These are phyloP conservation scores for Nothobranchius kuhntae DNA, from an alignment of 2,113 vertebrate genomes.

Conservation along the genomic window DNA sequence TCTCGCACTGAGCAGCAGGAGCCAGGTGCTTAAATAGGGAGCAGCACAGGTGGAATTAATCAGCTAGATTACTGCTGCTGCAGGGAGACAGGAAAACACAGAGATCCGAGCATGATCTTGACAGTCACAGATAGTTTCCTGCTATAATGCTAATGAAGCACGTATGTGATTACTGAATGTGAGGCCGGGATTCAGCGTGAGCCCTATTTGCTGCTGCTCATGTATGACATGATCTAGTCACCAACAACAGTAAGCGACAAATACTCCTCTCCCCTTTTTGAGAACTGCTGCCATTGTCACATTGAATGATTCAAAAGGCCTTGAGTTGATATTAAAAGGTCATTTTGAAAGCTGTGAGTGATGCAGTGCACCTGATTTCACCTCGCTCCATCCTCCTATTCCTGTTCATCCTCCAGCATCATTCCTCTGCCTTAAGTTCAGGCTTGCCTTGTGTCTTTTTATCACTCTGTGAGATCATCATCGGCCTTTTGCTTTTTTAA, in stretches of 20 bases:
- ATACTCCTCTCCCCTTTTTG: slow-evolving; percentile 43
- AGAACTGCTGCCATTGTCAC: slow-evolving; percentile 43
- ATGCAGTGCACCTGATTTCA: slow-evolving; percentile 36
- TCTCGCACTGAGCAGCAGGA: too few species aligned
- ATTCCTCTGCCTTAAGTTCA: slow-evolving; percentile 23
- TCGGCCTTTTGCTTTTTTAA: slow-evolving; percentile 34
- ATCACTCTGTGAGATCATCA: background rate
- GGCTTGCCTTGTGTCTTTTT: slow-evolving; percentile 34
- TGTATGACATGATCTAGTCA: slow-evolving; percentile 68
- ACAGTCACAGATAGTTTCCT: slow-evolving; percentile 44
- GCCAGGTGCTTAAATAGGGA: too few species aligned
- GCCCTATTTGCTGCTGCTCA: slow-evolving; percentile 35
- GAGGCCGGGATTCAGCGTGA: slow-evolving; percentile 36
- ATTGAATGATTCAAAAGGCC: slow-evolving; percentile 54
- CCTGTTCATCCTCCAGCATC: slow-evolving; percentile 17
- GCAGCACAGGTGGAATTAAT: too few species aligned
- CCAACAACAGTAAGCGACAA: slow-evolving; percentile 56
- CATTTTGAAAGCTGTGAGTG: slow-evolving; percentile 30
- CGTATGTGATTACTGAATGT: slow-evolving; percentile 57
- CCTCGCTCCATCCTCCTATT: slow-evolving; percentile 14
- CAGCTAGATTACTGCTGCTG: too few species aligned
- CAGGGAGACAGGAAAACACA: too few species aligned
- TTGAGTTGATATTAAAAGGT: slow-evolving; percentile 50
- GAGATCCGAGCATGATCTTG: too few species aligned
- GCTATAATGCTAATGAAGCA: slow-evolving; percentile 59